Evolutionary conservation across 2,888 invertebrate genomes (phyloP).

Genomic region (Pachydiplax longipennis): DNA sequence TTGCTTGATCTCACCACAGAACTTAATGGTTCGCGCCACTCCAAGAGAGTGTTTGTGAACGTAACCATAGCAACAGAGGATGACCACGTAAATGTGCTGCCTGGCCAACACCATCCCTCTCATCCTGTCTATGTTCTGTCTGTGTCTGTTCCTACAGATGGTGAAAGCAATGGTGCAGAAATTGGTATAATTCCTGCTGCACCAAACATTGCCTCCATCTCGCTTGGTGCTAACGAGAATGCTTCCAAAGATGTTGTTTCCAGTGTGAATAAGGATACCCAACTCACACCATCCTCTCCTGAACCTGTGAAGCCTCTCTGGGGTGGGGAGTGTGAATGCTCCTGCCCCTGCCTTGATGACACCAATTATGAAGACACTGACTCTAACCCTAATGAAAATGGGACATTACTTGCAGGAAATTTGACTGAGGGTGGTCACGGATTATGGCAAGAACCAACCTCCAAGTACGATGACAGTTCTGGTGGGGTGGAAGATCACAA

Average conservation of each 20-base stretch:
- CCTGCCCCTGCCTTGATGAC: slow-evolving; percentile 67
- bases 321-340: slow-evolving; percentile 68
- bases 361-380: not conserved
- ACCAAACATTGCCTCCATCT: slow-evolving; percentile 48
- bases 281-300: slow-evolving; percentile 43
- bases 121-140: slow-evolving; percentile 80
- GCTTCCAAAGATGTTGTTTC: slow-evolving; percentile 24
- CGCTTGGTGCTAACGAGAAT: slow-evolving; percentile 46
- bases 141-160: slow-evolving; percentile 77
- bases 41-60: slow-evolving; percentile 78
- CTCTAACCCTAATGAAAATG: slow-evolving; percentile 4
- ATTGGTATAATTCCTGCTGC: slow-evolving; percentile 59
- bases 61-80: slow-evolving; percentile 80
- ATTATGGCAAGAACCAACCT: slow-evolving; percentile 50
- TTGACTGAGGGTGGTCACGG: slow-evolving; percentile 47
- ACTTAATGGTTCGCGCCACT: slow-evolving; percentile 50
- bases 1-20: slow-evolving; percentile 48
- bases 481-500: slow-evolving; percentile 26
- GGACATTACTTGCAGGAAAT: slow-evolving; percentile 47
- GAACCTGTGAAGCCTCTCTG: slow-evolving; percentile 25
- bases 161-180: slow-evolving; percentile 64
- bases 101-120: slow-evolving; percentile 58
- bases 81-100: slow-evolving; percentile 54
- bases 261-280: slow-evolving; percentile 32
- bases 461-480: slow-evolving; percentile 49